phyloP scores from a whole-genome alignment of 2,113 vertebrate species.

The Asarcornis scutulata region DNA sequence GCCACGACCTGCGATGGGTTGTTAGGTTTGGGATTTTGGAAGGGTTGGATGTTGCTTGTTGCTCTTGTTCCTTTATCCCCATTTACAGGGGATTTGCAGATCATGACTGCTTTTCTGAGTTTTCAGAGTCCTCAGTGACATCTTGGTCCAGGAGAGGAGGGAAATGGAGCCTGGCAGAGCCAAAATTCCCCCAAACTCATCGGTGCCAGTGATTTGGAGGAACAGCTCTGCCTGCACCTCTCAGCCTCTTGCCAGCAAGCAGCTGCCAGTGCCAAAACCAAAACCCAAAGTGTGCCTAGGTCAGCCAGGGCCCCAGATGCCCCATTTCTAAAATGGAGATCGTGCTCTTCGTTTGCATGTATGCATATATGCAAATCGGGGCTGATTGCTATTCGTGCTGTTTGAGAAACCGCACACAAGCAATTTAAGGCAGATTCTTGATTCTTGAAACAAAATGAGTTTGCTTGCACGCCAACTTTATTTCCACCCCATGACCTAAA shows the following conservation, averaged over 20 bases:
- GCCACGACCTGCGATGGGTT: neutral
- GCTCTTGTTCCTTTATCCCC: neutral
- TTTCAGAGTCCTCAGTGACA: neutral
- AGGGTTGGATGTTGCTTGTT: rapidly evolving
- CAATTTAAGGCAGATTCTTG: neutral
- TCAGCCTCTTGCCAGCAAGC: neutral
- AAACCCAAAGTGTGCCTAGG: neutral
- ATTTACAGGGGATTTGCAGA: neutral
- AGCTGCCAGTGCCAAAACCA: neutral
- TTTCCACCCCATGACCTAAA: neutral
- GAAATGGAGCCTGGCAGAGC: neutral
- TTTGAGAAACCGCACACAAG: rapidly evolving
- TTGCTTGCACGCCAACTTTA: rapidly evolving
- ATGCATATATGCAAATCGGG: slow-evolving; percentile 59
- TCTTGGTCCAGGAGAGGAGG: neutral
- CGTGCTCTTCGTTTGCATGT: slow-evolving; percentile 33
- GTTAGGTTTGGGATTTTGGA: neutral
- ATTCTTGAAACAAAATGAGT: rapidly evolving
- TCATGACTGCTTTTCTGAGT: rapidly evolving
- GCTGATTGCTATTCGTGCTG: neutral
- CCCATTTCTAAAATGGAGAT: neutral
- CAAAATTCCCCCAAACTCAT: neutral
- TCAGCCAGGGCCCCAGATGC: neutral
- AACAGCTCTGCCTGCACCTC: neutral
- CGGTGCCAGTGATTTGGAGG: rapidly evolving